phyloP scores from a whole-genome alignment of 2,888 invertebrate species.

The Acronicta psi region DNA sequence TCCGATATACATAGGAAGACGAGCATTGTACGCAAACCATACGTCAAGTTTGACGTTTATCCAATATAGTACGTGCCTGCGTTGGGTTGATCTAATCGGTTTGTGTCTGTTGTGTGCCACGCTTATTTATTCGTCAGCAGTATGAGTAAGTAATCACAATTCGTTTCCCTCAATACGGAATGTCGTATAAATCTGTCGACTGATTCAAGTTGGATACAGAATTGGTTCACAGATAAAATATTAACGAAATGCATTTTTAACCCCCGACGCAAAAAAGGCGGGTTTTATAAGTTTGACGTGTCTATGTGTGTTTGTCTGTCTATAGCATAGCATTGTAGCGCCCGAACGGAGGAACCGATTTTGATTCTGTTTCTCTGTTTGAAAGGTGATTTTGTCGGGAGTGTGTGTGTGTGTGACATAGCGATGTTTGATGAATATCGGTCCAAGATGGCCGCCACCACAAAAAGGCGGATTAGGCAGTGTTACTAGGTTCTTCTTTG shows the following conservation, averaged over 20 bases:
- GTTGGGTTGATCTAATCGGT: conserved; percentile 76
- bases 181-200: conserved; percentile 28
- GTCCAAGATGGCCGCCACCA: too few relatives aligned
- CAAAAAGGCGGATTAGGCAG: too few relatives aligned
- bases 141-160: conserved; percentile 62
- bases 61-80: conserved; percentile 84
- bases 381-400: too few relatives aligned
- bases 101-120: conserved; percentile 57
- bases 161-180: conserved; percentile 52
- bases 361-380: too few relatives aligned
- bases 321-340: too few relatives aligned
- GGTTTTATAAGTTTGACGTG: too few relatives aligned
- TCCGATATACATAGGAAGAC: conserved; percentile 60
- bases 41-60: conserved; percentile 85
- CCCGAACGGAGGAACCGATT: too few relatives aligned
- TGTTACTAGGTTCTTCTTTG: too few relatives aligned
- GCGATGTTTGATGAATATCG: too few relatives aligned
- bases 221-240: conserved; percentile 12
- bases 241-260: conserved; percentile 14
- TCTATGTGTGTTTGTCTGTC: too few relatives aligned
- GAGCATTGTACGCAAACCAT: conserved; percentile 70
- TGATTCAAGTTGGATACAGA: conserved; percentile 11
- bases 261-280: too few relatives aligned
- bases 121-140: conserved; percentile 68
- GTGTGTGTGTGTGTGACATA: too few relatives aligned